Evolutionary conservation across 1,140 invertebrate genomes (phyloP).

Genomic region (Polyergus mexicanus): DNA sequence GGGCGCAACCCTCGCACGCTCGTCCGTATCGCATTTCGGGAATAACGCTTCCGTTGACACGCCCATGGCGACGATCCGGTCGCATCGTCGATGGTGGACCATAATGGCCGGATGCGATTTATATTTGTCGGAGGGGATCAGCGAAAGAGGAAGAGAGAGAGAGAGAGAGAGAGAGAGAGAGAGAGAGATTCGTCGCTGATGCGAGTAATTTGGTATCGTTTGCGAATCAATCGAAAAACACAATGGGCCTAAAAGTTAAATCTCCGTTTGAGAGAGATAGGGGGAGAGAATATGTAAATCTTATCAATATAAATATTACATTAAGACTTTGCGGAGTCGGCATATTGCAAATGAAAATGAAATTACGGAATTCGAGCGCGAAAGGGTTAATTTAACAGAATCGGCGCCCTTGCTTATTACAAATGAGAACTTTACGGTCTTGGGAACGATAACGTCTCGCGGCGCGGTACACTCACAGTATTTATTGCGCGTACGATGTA

Average conservation of each 20-base stretch:
- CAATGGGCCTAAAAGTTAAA: background rate
- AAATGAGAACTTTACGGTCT: conserved; percentile 42
- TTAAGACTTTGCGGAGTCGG: background rate
- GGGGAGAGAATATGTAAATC: background rate
- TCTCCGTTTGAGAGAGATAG: background rate
- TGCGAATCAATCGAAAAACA: conserved; percentile 11
- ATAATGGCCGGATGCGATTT: conserved; percentile 51
- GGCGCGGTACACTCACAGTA: conserved; percentile 38
- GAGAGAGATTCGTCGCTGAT: background rate
- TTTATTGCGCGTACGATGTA: conserved; percentile 59
- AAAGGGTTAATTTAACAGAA: conserved; percentile 47
- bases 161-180: too few species aligned
- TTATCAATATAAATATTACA: background rate
- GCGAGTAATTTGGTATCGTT: too few species aligned
- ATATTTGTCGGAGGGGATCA: conserved; percentile 26
- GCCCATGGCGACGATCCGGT: conserved; percentile 51
- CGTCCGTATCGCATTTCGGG: conserved; percentile 60
- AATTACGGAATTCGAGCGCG: background rate
- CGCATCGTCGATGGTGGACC: conserved; percentile 44
- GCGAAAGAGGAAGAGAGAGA: background rate
- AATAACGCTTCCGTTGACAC: conserved; percentile 61
- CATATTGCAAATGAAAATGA: background rate
- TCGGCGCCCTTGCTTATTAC: conserved; percentile 19
- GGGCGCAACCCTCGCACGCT: conserved; percentile 27
- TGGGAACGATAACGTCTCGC: conserved; percentile 41